Evolutionary conservation across 2,888 invertebrate genomes (phyloP), one percentile per base, ranked within the genome.

Genomic region (Rhagophthalmus giganteus): DNA sequence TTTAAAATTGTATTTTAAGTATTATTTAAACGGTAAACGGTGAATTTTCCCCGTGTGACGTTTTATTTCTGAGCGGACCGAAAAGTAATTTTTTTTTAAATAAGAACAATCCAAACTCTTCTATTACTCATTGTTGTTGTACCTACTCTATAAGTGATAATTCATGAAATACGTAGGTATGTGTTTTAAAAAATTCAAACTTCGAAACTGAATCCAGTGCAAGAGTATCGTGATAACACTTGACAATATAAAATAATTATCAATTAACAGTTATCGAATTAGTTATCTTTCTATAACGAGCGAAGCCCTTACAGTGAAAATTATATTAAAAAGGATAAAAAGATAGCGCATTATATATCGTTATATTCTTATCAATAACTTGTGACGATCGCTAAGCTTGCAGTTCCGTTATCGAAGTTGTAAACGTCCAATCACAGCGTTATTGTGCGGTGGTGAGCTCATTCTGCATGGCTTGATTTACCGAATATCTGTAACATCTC

Each of bases 391-490:
- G 53, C 41, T 47, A 54, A 54, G 50, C 54, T 50, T 41, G 53
- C 46, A 49, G 51, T 58, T 55, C 46, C 45, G 56, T 61, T 61
- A 61, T 63, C 61, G 54, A 39, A 44, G 58, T 57, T 61, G 60
- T 62, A 64, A 62, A 60, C 55, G 61, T 57, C 64, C 64, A 65
- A 66, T 66, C 63, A 63, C 58, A 61, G 54, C 48, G 62, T 63
- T 64, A 61, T 64, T 63, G 61, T 62, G 53, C 44, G 57, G 55
- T 41, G 56, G 53, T 51, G 47, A 55, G 30, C 55, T 55, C 60
- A 58, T 65, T 67, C 64, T 63, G 62, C 67, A 64, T 66, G 64
- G 61, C 53, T 61, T 62, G 60, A 60, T 50, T 62, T 55, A 58
- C 54, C 57, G 50, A 54, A 48, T 56, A 42, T 58, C 53, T 54